Conservation (phyloP, 2,888 invertebrate species). For the Amphipyra tragopoginis region DNA sequence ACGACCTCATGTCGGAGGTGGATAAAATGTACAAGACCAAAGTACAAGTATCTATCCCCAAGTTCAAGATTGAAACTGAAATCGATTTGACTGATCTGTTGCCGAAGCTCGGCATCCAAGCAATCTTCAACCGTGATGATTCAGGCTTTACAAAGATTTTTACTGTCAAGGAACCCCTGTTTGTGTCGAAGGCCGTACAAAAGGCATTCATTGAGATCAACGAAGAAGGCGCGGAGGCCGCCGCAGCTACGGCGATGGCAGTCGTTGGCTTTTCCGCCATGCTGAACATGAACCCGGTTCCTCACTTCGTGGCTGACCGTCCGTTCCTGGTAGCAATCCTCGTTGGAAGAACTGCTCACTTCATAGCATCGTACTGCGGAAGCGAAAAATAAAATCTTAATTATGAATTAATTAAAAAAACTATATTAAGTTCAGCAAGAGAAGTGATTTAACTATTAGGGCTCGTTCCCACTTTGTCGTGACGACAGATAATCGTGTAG, state of each 20-base stretch:
- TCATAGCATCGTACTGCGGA: slow-evolving; percentile 69
- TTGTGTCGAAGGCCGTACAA: slow-evolving; percentile 93
- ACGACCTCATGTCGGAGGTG: slow-evolving; percentile 88
- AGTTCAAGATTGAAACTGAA: slow-evolving; percentile 94
- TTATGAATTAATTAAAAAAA: not conserved
- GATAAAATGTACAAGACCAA: slow-evolving; percentile 84
- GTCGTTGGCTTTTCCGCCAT: slow-evolving; percentile 67
- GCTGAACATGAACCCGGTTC: slow-evolving; percentile 64
- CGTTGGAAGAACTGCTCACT: slow-evolving; percentile 65
- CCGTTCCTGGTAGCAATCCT: slow-evolving; percentile 75
- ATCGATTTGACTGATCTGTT: slow-evolving; percentile 91
- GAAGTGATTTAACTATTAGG: too few relatives aligned
- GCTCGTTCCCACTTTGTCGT: too few relatives aligned
- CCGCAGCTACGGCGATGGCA: slow-evolving; percentile 92
- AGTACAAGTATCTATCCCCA: slow-evolving; percentile 93
- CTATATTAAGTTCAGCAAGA: too few relatives aligned
- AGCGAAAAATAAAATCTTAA: slow-evolving; percentile 12
- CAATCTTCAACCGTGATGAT: slow-evolving; percentile 89
- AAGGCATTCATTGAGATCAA: slow-evolving; percentile 96
- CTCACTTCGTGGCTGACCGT: slow-evolving; percentile 73
- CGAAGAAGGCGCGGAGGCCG: slow-evolving; percentile 96
- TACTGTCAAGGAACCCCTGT: slow-evolving; percentile 81
- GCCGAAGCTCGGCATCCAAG: slow-evolving; percentile 92
- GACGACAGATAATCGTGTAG: too few relatives aligned
- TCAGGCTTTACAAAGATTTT: slow-evolving; percentile 93